Conservation (phyloP, 2,888 invertebrate species). For the Dasysyrphus albostriatus region DNA sequence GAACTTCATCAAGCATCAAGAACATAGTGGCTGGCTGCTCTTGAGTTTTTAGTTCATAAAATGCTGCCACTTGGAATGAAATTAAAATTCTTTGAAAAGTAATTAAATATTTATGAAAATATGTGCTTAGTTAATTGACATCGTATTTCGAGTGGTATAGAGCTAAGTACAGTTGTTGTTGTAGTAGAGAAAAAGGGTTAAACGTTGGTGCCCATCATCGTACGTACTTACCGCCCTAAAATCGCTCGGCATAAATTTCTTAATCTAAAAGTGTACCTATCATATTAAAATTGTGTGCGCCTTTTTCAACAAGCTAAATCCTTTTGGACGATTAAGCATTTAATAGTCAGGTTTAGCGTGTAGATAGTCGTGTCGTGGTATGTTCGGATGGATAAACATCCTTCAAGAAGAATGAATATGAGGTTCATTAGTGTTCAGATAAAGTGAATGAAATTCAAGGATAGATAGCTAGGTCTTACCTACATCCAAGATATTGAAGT, state of each 20-base stretch:
- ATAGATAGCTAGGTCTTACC: not conserved
- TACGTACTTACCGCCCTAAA: not conserved
- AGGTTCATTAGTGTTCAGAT: slow-evolving; percentile 34
- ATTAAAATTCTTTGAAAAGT: slow-evolving; percentile 74
- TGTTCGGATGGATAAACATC: slow-evolving; percentile 6
- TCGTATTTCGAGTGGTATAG: slow-evolving; percentile 37
- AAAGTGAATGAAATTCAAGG: slow-evolving; percentile 36
- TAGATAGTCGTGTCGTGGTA: not conserved
- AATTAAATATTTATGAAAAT: slow-evolving; percentile 76
- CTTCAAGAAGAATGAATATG: slow-evolving; percentile 2
- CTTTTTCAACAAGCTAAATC: slow-evolving; percentile 47
- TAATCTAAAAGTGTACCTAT: slow-evolving; percentile 46
- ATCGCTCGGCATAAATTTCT: slow-evolving; percentile 46
- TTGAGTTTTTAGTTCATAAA: slow-evolving; percentile 26
- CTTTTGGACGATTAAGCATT: slow-evolving; percentile 66
- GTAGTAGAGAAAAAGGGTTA: slow-evolving; percentile 9
- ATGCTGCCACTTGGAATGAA: slow-evolving; percentile 54
- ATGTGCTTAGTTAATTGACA: slow-evolving; percentile 74
- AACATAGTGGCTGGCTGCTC: slow-evolving; percentile 2
- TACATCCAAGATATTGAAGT: not conserved
- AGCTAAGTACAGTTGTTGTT: not conserved
- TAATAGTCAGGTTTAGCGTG: slow-evolving; percentile 37
- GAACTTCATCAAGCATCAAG: slow-evolving; percentile 25
- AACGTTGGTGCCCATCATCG: not conserved
- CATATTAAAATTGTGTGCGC: slow-evolving; percentile 60